Base-by-base conservation (phyloP, 1,140 invertebrate species). In the Mylabris phalerata region DNA sequence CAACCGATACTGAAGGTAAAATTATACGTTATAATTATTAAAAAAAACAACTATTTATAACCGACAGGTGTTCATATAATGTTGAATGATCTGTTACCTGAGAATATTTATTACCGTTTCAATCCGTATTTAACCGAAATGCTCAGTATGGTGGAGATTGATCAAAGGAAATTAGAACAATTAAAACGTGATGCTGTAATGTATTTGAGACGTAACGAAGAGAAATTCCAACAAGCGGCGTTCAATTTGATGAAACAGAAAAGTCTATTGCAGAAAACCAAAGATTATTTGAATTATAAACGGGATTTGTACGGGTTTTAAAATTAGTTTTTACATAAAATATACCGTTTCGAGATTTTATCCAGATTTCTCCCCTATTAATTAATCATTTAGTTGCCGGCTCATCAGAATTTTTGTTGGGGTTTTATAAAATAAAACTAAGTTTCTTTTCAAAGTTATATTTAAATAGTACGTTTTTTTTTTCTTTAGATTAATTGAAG, bases 71-170 rank as follows among this genome's bases (percentile, higher is more conserved):
- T 92, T 7, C 93, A 96, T 71, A 84, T 83, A 42, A 85, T 88
- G 45, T 70, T 96, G 52, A 87, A 86, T 65, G 92, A 95, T 73
- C 73, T 95, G 43, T 75, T 97, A 10, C 87, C 89, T 10, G 79
- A 83, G 1, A 78, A 84, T 19, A 80, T 82, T 13, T 98, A 98
- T 73, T 96, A 84, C 69, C 82, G 94, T 6, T 89, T 97, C 71
- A 96, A 96, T 76, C 94, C 94, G 0, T 92, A 93, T 65, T 76
- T 96, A 39, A 87, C 85, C 47, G 87, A 93, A 71, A 84, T 89
- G 69, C 78, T 92, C 24, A 78, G 81, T 2, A 85, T 98, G 77
- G 90, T 92, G 67, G 93, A 96, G 75, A 90, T 87, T 41, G 75
- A 87, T 61, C 80, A 84, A 3, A 83, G 82, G 6, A 87, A 86